Percentiles rank a stretch among this genome's conserved stretches.
These are phyloP conservation scores for Enhydra lutris DNA, from an alignment of 2,113 vertebrate species.

Conservation along the genomic window DNA sequence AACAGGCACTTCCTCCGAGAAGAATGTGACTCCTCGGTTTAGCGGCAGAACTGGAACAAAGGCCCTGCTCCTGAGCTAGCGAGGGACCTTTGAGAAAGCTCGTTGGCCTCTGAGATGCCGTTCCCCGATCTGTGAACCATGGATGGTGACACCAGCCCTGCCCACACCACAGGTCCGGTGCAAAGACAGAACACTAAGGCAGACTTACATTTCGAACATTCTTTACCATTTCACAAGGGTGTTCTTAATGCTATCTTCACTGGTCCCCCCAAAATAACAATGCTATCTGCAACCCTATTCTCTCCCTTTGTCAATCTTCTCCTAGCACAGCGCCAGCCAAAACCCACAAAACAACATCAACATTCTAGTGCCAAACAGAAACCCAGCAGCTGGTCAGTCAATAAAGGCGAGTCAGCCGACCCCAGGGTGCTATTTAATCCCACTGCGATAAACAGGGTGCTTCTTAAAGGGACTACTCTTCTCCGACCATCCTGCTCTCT, in stretches of 20 bases:
- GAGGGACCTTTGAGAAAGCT: not conserved
- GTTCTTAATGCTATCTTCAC: not conserved
- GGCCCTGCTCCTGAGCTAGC: not conserved
- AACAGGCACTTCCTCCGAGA: not conserved
- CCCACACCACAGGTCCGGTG: too few species aligned
- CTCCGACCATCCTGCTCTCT: not conserved
- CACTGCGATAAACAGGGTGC: not conserved
- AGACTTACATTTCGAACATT: not conserved
- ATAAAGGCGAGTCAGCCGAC: not conserved
- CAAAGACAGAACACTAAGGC: not conserved
- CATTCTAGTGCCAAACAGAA: not conserved
- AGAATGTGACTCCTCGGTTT: not conserved
- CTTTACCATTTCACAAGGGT: not conserved
- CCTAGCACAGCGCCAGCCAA: not conserved
- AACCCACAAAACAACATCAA: not conserved
- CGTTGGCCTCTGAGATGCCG: not conserved
- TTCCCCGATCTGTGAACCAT: not conserved
- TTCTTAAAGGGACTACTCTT: slow-evolving; percentile 6
- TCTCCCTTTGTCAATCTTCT: slow-evolving; percentile 41
- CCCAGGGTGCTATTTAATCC: not conserved
- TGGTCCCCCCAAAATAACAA: not conserved
- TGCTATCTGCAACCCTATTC: not conserved
- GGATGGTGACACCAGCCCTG: not conserved
- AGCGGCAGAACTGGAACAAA: not conserved
- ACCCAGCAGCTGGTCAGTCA: not conserved